Evolutionary conservation across 2,888 invertebrate species (phyloP).

Genomic region (Pyrrhosoma nymphula): DNA sequence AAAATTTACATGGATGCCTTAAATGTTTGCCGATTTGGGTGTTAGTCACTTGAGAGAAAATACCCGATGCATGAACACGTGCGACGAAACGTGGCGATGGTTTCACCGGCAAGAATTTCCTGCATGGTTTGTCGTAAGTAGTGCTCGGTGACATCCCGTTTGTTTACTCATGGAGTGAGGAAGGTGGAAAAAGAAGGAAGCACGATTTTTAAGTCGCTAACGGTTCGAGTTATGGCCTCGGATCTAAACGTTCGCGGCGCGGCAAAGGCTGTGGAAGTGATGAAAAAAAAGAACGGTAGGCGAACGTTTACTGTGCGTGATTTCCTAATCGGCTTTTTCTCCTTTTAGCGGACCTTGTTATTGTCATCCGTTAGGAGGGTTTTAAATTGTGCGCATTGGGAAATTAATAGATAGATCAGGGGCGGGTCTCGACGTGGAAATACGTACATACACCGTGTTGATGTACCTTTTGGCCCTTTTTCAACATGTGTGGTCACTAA

Average conservation of each 20-base stretch:
- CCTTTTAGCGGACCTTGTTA: background rate
- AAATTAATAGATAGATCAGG: background rate
- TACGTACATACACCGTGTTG: too few species aligned
- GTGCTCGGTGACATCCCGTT: background rate
- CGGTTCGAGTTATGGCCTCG: constrained; percentile 3
- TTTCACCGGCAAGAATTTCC: too few species aligned
- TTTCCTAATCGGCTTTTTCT: background rate
- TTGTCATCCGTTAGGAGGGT: background rate
- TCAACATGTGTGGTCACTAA: background rate
- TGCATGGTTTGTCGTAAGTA: too few species aligned
- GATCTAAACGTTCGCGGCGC: background rate
- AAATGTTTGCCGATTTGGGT: too few species aligned
- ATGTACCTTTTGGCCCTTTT: too few species aligned
- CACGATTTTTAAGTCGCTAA: background rate
- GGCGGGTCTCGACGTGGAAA: background rate
- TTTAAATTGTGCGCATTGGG: background rate
- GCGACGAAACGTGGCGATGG: too few species aligned
- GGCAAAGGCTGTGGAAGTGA: background rate
- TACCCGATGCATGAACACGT: too few species aligned
- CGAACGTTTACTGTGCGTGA: background rate
- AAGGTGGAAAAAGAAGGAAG: background rate
- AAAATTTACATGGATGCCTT: too few species aligned
- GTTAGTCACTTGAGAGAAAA: too few species aligned
- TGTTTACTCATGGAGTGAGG: background rate
- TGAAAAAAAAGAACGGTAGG: background rate